Percentiles rank a stretch among this genome's conserved stretches.
Evolutionary conservation across 2,113 vertebrate species (phyloP).

Genomic region (Globicephala melas): DNA sequence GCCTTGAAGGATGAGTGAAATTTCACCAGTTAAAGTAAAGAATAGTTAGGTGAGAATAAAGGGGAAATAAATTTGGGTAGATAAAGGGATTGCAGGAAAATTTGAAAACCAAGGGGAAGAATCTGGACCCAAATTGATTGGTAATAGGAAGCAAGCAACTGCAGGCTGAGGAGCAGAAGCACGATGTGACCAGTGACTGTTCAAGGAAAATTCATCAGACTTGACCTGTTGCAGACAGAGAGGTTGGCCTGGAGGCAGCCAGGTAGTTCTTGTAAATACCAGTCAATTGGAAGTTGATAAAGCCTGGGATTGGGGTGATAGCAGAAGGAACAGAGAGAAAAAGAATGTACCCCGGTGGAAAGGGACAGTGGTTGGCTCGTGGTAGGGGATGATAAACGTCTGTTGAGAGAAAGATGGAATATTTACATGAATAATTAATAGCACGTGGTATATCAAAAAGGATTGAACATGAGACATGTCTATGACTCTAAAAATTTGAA

Average conservation of each 20-base stretch:
- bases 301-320: background rate
- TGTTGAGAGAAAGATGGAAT: background rate
- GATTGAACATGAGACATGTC: background rate
- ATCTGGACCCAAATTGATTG: background rate
- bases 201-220: background rate
- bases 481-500: background rate
- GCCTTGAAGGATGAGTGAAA: background rate
- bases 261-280: background rate
- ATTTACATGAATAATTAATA: background rate
- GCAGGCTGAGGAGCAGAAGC: background rate
- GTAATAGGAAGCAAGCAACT: background rate
- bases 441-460: background rate
- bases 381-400: background rate
- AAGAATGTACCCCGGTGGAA: background rate
- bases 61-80: background rate
- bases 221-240: background rate
- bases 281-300: background rate
- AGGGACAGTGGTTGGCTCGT: background rate
- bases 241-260: background rate
- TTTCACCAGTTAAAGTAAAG: background rate
- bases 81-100: background rate
- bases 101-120: background rate
- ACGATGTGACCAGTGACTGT: rapidly evolving
- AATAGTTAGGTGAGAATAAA: background rate
- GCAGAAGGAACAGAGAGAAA: background rate